Conservation (phyloP, 1,140 invertebrate species). For the Coboldia fuscipes region DNA sequence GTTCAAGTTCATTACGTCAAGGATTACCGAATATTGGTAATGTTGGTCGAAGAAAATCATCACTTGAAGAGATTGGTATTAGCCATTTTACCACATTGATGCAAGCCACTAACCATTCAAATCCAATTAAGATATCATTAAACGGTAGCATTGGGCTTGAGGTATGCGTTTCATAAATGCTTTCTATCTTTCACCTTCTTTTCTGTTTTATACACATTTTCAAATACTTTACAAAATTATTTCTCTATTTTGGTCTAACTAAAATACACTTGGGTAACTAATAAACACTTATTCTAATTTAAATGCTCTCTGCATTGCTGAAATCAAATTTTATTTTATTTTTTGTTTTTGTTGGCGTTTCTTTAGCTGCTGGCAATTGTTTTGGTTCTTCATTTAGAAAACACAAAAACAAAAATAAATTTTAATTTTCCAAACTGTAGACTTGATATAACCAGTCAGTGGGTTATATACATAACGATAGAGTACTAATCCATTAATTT, state of each 20-base stretch:
- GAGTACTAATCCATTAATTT: too few relatives aligned
- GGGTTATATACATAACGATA: too few relatives aligned
- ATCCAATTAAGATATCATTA: conserved; percentile 61
- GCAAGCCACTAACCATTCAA: conserved; percentile 34
- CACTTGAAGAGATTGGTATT: conserved; percentile 65
- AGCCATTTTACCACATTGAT: conserved; percentile 41
- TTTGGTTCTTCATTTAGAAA: too few relatives aligned
- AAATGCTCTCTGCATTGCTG: not conserved
- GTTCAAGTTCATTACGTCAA: conserved; percentile 65
- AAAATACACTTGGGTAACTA: too few relatives aligned
- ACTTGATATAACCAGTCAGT: too few relatives aligned
- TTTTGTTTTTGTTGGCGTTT: not conserved
- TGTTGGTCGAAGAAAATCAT: conserved; percentile 45
- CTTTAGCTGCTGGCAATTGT: not conserved
- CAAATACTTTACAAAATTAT: too few relatives aligned
- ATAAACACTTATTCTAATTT: not conserved
- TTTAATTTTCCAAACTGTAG: too few relatives aligned
- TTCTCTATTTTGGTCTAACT: too few relatives aligned
- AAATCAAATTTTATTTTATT: not conserved
- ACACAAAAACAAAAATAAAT: too few relatives aligned
- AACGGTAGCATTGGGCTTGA: conserved; percentile 71
- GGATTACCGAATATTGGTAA: conserved; percentile 32
- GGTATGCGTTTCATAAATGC: conserved; percentile 36
- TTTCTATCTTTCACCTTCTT: too few relatives aligned
- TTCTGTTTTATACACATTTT: too few relatives aligned